Percentiles rank a stretch among this genome's conserved stretches.
Evolutionary conservation across 1,140 invertebrate genomes (phyloP).

Genomic region (Phocides pigmalion): DNA sequence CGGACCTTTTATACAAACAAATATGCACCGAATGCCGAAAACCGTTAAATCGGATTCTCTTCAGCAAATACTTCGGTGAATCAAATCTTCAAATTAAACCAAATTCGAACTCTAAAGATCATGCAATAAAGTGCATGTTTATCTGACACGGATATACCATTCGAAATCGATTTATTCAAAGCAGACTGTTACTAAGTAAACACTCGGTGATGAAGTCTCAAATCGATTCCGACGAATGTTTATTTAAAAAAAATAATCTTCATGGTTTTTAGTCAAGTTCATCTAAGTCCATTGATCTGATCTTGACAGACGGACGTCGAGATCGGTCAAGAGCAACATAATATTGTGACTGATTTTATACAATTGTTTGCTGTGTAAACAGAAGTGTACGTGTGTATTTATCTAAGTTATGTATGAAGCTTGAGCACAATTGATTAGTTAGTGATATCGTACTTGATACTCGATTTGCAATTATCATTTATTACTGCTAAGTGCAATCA

Average conservation of each 20-base stretch:
- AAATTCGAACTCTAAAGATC: constrained; percentile 28
- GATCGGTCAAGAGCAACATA: constrained; percentile 51
- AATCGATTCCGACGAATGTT: constrained; percentile 77
- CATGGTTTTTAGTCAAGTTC: constrained; percentile 75
- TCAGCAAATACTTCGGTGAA: constrained; percentile 38
- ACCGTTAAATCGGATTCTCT: constrained; percentile 38
- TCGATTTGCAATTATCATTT: constrained; percentile 13
- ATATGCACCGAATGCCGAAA: constrained; percentile 40
- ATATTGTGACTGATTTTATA: constrained; percentile 44
- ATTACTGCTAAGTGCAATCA: background rate
- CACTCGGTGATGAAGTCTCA: constrained; percentile 70
- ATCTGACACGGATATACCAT: constrained; percentile 43
- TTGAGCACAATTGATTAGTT: constrained; percentile 9
- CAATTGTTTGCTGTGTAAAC: constrained; percentile 41
- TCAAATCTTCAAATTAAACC: constrained; percentile 3
- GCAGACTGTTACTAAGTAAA: constrained; percentile 81
- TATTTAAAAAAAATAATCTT: constrained; percentile 72
- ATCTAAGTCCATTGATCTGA: constrained; percentile 67
- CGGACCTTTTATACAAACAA: constrained; percentile 38
- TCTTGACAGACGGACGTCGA: constrained; percentile 56
- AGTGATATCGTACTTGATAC: constrained; percentile 11
- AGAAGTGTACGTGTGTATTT: constrained; percentile 9
- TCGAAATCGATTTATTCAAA: constrained; percentile 79
- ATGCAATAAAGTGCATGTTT: constrained; percentile 47
- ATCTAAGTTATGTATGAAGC: constrained; percentile 7